Evolutionary conservation across 2,797 vertebrate genomes (phyloP).

Genomic region (Crossoptilon crossoptilon): DNA sequence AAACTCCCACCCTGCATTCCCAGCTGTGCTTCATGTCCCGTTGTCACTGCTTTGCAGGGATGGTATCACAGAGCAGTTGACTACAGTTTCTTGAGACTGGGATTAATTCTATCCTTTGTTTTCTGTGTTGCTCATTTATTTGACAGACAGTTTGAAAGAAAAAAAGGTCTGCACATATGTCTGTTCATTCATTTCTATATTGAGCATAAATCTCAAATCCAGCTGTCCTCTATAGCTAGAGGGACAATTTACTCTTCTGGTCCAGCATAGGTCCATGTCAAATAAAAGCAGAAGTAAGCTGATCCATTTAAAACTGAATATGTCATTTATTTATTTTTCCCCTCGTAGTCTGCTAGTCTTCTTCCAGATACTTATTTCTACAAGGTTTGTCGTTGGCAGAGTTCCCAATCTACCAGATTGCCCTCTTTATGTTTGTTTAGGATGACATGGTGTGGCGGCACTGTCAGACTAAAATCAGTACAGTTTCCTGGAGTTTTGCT

Average conservation of each 20-base stretch:
- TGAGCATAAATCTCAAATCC: not conserved
- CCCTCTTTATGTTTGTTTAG: not conserved
- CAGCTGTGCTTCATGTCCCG: constrained; percentile 36
- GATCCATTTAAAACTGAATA: not conserved
- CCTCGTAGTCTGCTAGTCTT: not conserved
- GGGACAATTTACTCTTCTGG: not conserved
- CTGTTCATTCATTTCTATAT: not conserved
- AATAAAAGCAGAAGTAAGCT: not conserved
- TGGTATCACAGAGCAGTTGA: not conserved
- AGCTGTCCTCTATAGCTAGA: not conserved
- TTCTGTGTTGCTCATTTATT: not conserved
- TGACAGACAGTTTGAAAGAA: not conserved
- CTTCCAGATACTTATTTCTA: not conserved
- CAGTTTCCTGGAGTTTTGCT: not conserved
- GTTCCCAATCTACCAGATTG: not conserved
- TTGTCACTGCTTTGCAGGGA: not conserved
- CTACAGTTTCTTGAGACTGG: not conserved
- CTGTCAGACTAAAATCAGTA: not conserved
- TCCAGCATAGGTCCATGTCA: not conserved
- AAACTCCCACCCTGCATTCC: constrained; percentile 41
- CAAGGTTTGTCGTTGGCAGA: not conserved
- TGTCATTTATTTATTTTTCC: not conserved
- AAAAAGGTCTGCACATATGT: not conserved
- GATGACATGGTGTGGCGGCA: not conserved
- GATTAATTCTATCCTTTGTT: not conserved